Percentiles rank a stretch among this genome's conserved stretches.
Conservation (phyloP, 2,888 invertebrate genomes). For the Lasioglossum morio region DNA sequence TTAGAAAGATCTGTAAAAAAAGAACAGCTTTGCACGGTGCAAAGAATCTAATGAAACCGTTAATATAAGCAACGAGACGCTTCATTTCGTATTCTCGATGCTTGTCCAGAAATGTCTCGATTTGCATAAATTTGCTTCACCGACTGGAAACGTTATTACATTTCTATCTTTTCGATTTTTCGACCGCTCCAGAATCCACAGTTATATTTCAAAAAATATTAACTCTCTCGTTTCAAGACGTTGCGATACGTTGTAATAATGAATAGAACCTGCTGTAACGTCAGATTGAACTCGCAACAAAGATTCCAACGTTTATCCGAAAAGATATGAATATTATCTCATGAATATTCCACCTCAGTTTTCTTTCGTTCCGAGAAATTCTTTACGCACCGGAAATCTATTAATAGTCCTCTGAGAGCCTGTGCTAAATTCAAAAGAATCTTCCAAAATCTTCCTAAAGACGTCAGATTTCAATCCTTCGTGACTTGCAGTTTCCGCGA, state of each 20-base stretch:
- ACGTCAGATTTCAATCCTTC: background rate
- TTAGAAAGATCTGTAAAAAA: background rate
- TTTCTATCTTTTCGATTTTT: background rate
- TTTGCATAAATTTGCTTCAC: background rate
- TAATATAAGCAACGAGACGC: background rate
- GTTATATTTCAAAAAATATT: background rate
- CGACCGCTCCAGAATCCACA: background rate
- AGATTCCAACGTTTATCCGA: background rate
- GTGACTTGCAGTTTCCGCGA: background rate
- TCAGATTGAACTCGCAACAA: too few species aligned
- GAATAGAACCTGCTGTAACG: background rate
- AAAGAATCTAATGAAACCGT: background rate
- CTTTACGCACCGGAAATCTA: background rate
- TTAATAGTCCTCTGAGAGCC: too few species aligned
- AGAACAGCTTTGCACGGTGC: background rate
- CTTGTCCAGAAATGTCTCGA: background rate
- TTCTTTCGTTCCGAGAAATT: background rate
- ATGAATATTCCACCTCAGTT: background rate
- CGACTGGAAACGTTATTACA: background rate
- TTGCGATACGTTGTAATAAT: background rate
- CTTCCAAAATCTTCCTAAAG: background rate
- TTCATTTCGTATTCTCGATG: background rate
- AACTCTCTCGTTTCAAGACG: background rate
- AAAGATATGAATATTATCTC: background rate
- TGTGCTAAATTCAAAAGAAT: background rate